A percentile compares a stretch with the other conserved stretches of the same genome.
These are phyloP conservation scores for Prietella phreatophila DNA, from an alignment of 2,113 vertebrate genomes.

Conservation along the genomic window DNA sequence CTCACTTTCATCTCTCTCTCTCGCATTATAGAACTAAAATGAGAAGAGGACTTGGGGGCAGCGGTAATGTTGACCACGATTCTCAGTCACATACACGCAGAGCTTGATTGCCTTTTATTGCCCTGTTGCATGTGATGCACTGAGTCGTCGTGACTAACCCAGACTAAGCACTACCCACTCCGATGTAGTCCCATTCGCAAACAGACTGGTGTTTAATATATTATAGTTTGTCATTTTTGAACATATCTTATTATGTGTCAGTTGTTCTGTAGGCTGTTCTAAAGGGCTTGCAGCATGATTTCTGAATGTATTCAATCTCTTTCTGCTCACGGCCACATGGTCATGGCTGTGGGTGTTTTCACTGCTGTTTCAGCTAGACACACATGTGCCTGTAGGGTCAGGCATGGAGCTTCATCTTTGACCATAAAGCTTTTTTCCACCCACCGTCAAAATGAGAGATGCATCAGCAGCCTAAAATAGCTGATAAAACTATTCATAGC, in stretches of 20 bases:
- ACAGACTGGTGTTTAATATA: background rate
- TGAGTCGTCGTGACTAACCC: constrained; percentile 70
- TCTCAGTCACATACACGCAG: background rate
- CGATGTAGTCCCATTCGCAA: constrained; percentile 3
- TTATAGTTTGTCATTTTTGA: background rate
- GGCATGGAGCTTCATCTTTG: constrained; percentile 53
- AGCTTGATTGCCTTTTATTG: constrained; percentile 5
- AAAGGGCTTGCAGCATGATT: background rate
- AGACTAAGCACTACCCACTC: constrained; percentile 43
- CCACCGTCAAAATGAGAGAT: constrained; percentile 35
- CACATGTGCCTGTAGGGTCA: constrained; percentile 57
- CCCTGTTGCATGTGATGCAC: constrained; percentile 67
- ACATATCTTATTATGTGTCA: background rate
- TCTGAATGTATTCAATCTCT: background rate
- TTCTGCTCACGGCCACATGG: background rate
- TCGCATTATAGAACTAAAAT: background rate
- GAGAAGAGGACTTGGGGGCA: background rate
- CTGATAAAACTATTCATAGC: constrained; percentile 10
- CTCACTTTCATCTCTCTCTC: background rate
- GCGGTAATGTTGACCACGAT: background rate
- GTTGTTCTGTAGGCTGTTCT: background rate
- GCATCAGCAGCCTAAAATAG: constrained; percentile 39
- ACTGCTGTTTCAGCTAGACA: constrained; percentile 64
- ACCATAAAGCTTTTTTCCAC: constrained; percentile 60
- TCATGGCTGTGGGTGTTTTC: constrained; percentile 49